Base-by-base conservation (phyloP, 2,113 vertebrate genomes). In the Emydura subglobosa region DNA sequence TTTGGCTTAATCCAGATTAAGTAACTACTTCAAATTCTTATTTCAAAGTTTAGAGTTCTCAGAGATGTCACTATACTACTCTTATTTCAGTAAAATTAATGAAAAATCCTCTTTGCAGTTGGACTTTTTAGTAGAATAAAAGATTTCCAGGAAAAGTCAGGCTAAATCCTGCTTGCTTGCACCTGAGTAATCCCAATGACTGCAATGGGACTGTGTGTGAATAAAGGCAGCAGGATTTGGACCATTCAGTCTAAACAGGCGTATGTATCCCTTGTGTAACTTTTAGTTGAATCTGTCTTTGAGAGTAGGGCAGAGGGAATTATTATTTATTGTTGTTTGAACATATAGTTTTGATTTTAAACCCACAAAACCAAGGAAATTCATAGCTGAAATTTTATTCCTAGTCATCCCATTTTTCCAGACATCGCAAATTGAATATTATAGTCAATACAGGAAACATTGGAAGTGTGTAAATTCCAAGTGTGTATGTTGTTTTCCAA, bases 401-500 rank as follows among this genome's bases (percentile, higher is more conserved):
- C 39, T 39, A 72, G 25, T 39, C 5, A 10, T 34, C 39, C 59
- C 12, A 11, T 19, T 61, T 83, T 88, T 27, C 9, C 34, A 3
- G 2, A 5, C 1, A 1, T 25, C 76, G 39, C 44, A 65, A 82
- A 9, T 11, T 11, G 7, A 82, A 13, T 78, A 2, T 0, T 53
- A 50, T 65, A 34, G 34, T 47, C 47, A 42, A 44, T 59, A 51
- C 16, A 47, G 19, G 8, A 44, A 54, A 57, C 78, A 53, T 0
- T 0, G 24, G 22, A 55, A 59, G 6, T 54, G 12, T 54, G 3
- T 0, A 0, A 10, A 8, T 89, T 88, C 51, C 79, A 16, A 81
- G 79, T 53, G 53, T 34, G 51, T 0, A 5, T 21, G 29, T 42
- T 29, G 42, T 27, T n/a, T 53, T 86, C 8, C 8, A 24, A 5